Evolutionary conservation across 2,888 invertebrate species (phyloP).

Genomic region (Lapara coniferarum): DNA sequence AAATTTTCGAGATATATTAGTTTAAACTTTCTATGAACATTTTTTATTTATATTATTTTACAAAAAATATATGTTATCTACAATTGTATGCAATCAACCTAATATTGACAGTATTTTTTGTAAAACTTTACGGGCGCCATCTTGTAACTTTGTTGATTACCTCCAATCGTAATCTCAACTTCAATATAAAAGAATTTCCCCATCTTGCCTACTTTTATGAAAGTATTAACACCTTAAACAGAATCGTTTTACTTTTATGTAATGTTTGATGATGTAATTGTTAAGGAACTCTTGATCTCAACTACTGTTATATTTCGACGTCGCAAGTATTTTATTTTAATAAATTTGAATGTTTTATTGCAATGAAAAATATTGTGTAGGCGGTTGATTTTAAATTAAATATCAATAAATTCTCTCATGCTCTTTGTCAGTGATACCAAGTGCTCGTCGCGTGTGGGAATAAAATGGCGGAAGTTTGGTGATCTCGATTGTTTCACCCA

Average conservation of each 20-base stretch:
- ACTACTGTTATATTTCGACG: not conserved
- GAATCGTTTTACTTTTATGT: slow-evolving; percentile 25
- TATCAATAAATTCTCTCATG: not conserved
- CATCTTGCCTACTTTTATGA: slow-evolving; percentile 3
- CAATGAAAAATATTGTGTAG: not conserved
- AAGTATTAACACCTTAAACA: slow-evolving; percentile 21
- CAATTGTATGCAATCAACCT: not conserved
- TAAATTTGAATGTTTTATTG: not conserved
- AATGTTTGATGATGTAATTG: slow-evolving; percentile 26
- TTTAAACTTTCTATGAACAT: too few species aligned
- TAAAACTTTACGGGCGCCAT: slow-evolving; percentile 3
- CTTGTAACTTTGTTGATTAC: slow-evolving; percentile 4
- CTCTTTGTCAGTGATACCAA: slow-evolving; percentile 9
- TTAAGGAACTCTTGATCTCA: slow-evolving; percentile 17
- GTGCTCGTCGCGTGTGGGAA: slow-evolving; percentile 7
- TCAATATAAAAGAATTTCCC: not conserved
- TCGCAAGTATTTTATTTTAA: not conserved
- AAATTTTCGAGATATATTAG: too few species aligned
- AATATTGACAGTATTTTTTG: too few species aligned
- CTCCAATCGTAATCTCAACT: not conserved
- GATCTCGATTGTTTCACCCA: slow-evolving; percentile 3
- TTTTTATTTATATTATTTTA: too few species aligned
- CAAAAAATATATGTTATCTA: too few species aligned
- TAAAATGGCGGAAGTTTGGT: slow-evolving; percentile 19
- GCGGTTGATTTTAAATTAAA: not conserved